Evolutionary conservation across 2,888 invertebrate species (phyloP).

Genomic region (Caenorhabditis wallacei): DNA sequence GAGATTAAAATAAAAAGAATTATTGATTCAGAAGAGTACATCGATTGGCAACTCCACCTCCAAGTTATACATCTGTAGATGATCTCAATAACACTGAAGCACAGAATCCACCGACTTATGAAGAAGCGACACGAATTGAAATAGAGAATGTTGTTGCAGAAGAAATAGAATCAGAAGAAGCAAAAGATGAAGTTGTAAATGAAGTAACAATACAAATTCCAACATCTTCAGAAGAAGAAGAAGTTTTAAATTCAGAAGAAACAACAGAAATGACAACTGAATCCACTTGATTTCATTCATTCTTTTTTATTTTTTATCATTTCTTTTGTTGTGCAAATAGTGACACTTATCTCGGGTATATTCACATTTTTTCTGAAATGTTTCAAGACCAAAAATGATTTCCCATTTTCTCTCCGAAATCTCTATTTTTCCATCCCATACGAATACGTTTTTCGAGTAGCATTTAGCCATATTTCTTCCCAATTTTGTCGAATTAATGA

Average conservation of each 20-base stretch:
- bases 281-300: conserved; percentile 21
- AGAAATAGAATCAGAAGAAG: conserved; percentile 47
- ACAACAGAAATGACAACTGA: conserved; percentile 20
- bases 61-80: conserved; percentile 72
- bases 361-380: neutral
- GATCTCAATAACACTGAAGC: conserved; percentile 55
- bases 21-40: conserved; percentile 57
- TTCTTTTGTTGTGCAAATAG: conserved; percentile 55
- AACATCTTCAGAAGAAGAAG: conserved; percentile 40
- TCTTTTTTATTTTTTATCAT: conserved; percentile 24
- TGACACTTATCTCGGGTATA: conserved; percentile 48
- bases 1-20: neutral
- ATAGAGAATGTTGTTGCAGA: conserved; percentile 38
- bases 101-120: conserved; percentile 71
- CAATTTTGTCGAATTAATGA: conserved; percentile 52
- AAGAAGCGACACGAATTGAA: conserved; percentile 66
- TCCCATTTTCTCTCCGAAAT: neutral
- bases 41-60: conserved; percentile 72
- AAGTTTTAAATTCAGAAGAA: conserved; percentile 26
- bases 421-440: conserved; percentile 20
- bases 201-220: conserved; percentile 43
- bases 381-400: conserved; percentile 44
- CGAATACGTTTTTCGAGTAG: conserved; percentile 48
- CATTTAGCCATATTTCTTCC: conserved; percentile 57
- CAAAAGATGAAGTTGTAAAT: conserved; percentile 33